Base-by-base conservation (phyloP, 2,888 invertebrate genomes). In the Drosophila neotestacea region DNA sequence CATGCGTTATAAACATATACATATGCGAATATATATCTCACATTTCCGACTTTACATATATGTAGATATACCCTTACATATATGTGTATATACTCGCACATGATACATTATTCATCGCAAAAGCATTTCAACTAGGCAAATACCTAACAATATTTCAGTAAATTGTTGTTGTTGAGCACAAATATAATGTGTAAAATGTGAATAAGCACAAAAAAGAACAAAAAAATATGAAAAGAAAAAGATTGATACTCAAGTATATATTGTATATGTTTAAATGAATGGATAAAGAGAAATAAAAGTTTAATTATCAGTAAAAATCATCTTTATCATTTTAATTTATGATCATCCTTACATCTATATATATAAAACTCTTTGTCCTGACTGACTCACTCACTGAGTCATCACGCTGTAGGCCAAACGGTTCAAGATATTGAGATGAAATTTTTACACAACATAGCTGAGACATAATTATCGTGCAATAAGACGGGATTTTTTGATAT, bases 1-100 rank as follows among this genome's bases (percentile, higher is more conserved):
- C 75, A 83, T 90, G 89, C 89, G 89, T 90, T 90, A 89, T 89
- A 80, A 46, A 80, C 73, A 71, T 60, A 42, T 55, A 70, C 59
- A 79, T 55, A 79, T 69, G 68, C 54, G 36, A 56, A 67, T 54
- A 51, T 47, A 61, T 46, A 16, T 52, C 70, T 64, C 42, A 68
- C 48, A 63, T 46, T 54, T 65, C 22, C 42, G 54, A 56, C 56
- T 28, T 36, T 46, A 56, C 36, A 36, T 56, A 48, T 28, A 42
- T 66, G 70, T 54, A 51, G 32, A 74, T 60, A 65, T 54, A 64
- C 44, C 41, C 62, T 7, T 9, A 32, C 4, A 30, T 30, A 30
- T 30, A 30, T 30, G 7, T 11, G n/a, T 48, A 61, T 50, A 65
- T 54, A 39, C 51, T 52, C 42, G 30, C 54, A 22, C 50, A 47